Conservation (phyloP, 2,888 invertebrate genomes). For the Halictus quadricinctus region DNA sequence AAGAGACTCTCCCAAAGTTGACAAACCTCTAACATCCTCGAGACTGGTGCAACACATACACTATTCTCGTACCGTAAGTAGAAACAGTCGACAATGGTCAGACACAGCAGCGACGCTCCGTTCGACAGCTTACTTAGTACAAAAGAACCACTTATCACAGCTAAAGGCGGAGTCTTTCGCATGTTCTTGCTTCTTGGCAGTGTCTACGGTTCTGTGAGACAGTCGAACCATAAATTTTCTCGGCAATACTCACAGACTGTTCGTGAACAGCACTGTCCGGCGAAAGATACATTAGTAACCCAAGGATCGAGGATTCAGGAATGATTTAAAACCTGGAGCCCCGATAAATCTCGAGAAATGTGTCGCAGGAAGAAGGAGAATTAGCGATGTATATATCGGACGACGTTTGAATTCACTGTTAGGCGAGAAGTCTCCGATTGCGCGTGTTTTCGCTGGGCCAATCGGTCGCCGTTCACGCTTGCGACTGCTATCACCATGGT, state of each 20-base stretch:
- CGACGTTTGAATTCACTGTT: neutral
- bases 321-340: neutral
- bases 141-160: neutral
- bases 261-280: neutral
- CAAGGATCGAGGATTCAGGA: neutral
- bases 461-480: constrained; percentile 8
- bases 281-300: neutral
- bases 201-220: neutral
- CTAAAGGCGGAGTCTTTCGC: neutral
- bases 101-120: neutral
- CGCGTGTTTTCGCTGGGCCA: neutral
- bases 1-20: neutral
- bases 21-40: neutral
- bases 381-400: neutral
- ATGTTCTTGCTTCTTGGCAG: neutral
- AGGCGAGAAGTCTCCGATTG: constrained; percentile 18
- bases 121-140: neutral
- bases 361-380: neutral
- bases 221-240: neutral
- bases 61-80: neutral
- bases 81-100: neutral
- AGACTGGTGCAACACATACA: neutral
- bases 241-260: neutral
- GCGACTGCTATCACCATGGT: neutral
- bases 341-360: neutral